Conservation (phyloP, 37 sponge, comb jelly and placozoan genomes). For the Cladorhizidae sp. region DNA sequence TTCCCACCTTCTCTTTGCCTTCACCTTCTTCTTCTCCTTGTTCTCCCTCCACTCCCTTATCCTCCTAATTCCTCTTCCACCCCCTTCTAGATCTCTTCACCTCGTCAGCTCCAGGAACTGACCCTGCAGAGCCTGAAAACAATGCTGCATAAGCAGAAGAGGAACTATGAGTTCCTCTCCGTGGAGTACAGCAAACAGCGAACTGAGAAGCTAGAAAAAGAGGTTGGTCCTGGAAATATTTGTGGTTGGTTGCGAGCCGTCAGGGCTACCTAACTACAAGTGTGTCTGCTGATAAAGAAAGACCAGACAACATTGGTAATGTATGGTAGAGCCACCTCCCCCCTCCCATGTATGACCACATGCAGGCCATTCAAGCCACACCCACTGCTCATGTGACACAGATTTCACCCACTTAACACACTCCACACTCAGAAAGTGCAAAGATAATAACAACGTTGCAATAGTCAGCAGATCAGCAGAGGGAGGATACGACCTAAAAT, state of each 20-base stretch:
- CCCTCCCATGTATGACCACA: too few species aligned
- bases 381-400: too few species aligned
- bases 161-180: slow-evolving; percentile 50
- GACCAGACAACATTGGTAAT: too few species aligned
- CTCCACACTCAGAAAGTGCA: too few species aligned
- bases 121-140: slow-evolving; percentile 59
- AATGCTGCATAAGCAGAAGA: slow-evolving; percentile 61
- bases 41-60: not conserved
- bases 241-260: not conserved
- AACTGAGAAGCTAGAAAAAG: slow-evolving; percentile 49
- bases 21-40: not conserved
- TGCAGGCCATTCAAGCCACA: too few species aligned
- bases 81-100: slow-evolving; percentile 40
- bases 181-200: slow-evolving; percentile 48
- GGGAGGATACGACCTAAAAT: too few species aligned
- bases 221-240: slow-evolving; percentile 15
- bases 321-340: too few species aligned
- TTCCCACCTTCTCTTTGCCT: not conserved
- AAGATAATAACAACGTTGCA: too few species aligned
- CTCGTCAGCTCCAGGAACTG: slow-evolving; percentile 50
- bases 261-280: too few species aligned
- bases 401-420: too few species aligned
- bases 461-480: too few species aligned
- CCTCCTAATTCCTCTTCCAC: not conserved
- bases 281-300: too few species aligned